Conservation (phyloP, 1,140 invertebrate species). For the Chironomus striatipennis region DNA sequence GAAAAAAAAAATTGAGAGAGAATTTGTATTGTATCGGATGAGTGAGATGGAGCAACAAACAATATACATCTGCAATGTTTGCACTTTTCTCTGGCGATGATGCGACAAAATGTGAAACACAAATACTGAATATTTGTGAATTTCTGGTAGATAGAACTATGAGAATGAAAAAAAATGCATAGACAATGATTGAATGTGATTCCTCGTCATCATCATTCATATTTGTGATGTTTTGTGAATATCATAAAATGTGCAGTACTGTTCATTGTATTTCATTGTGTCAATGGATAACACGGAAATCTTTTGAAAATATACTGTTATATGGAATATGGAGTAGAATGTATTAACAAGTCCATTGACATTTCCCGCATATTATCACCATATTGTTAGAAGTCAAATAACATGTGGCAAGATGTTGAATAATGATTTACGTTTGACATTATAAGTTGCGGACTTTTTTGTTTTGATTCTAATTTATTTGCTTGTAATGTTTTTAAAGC, state of each 20-base stretch:
- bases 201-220: neutral
- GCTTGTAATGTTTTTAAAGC: no score
- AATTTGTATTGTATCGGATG: neutral
- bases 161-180: neutral
- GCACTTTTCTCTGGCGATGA: neutral
- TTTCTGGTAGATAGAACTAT: neutral
- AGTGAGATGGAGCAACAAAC: neutral
- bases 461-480: no score
- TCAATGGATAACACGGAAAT: slow-evolving; percentile 6
- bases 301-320: neutral
- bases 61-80: neutral
- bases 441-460: no score
- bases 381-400: no score
- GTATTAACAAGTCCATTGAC: neutral
- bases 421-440: no score
- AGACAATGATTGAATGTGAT: neutral
- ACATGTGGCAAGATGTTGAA: no score
- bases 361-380: neutral
- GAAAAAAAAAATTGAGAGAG: neutral
- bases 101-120: neutral
- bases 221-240: neutral
- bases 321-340: neutral
- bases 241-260: neutral
- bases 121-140: slow-evolving; percentile 2
- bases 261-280: neutral